Conservation (phyloP, 2,888 invertebrate genomes). For the Mesopsocus fuscifrons region DNA sequence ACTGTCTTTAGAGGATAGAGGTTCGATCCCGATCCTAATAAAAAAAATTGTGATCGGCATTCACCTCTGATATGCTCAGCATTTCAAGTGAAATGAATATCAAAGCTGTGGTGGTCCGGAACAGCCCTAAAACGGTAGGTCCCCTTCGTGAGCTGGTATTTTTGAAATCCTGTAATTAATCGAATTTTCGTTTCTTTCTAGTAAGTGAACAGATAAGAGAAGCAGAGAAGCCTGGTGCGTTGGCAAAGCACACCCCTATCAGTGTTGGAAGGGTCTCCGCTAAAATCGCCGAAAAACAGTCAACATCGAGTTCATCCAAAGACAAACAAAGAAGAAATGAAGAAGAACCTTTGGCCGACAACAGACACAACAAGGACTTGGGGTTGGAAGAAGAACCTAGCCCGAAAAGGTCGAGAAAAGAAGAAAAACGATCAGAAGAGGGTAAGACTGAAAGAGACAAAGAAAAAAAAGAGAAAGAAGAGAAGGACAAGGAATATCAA, state of each 20-base stretch:
- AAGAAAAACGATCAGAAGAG: neutral
- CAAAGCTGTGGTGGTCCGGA: too few species aligned
- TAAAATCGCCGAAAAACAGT: conserved; percentile 8
- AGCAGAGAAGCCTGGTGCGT: conserved; percentile 5
- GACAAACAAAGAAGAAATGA: neutral
- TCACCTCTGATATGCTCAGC: too few species aligned
- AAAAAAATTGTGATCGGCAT: too few species aligned
- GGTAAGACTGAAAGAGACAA: neutral
- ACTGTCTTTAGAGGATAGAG: too few species aligned
- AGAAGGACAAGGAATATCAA: conserved; percentile 19
- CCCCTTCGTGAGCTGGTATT: too few species aligned
- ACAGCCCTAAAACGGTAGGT: too few species aligned
- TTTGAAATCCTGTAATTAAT: too few species aligned
- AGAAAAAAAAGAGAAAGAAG: conserved; percentile 19
- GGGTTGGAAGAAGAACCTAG: conserved; percentile 4
- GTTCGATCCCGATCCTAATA: too few species aligned
- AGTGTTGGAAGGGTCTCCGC: conserved; percentile 11
- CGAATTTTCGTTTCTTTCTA: too few species aligned
- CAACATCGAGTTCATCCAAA: neutral
- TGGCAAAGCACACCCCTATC: conserved; percentile 1
- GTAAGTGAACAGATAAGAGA: conserved; percentile 2
- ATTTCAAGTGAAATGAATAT: too few species aligned
- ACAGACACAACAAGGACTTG: neutral
- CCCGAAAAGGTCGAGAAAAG: neutral
- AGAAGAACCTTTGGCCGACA: neutral